These are phyloP conservation scores for Pitta sordida DNA, from an alignment of 2,113 vertebrate species.

Conservation along the genomic window DNA sequence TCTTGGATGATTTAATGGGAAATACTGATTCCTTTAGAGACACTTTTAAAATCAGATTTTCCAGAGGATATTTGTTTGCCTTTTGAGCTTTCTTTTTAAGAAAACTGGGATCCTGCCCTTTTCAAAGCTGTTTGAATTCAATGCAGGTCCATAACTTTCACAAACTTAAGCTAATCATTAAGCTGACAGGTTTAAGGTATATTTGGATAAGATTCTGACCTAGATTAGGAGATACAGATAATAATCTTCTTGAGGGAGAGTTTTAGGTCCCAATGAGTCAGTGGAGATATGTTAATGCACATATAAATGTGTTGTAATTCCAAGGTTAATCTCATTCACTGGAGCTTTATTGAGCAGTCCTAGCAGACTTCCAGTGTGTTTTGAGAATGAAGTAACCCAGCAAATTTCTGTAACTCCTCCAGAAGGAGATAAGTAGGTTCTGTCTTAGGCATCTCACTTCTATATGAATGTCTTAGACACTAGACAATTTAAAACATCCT, in stretches of 20 bases:
- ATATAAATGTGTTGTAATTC: not conserved
- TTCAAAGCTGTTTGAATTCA: not conserved
- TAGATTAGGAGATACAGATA: not conserved
- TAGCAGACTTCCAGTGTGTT: not conserved
- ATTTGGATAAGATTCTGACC: not conserved
- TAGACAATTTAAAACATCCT: not conserved
- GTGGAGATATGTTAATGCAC: not conserved
- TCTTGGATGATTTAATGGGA: not conserved
- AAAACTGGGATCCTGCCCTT: not conserved
- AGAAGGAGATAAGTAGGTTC: not conserved
- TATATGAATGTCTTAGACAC: not conserved
- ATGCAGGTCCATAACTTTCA: not conserved
- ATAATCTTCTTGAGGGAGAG: not conserved
- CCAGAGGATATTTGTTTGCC: not conserved
- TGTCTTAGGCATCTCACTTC: not conserved
- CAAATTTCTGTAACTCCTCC: not conserved
- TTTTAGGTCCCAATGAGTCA: not conserved
- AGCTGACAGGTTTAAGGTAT: not conserved
- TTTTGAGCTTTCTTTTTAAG: not conserved
- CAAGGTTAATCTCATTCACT: not conserved
- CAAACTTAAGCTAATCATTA: not conserved
- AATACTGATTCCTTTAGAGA: not conserved
- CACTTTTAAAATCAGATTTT: not conserved
- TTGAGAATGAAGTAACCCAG: not conserved
- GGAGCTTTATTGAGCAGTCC: not conserved